A percentile compares a stretch with the other conserved stretches of the same genome.
phyloP scores from a whole-genome alignment of 2,113 vertebrate species.

The Polyodon spathula region DNA sequence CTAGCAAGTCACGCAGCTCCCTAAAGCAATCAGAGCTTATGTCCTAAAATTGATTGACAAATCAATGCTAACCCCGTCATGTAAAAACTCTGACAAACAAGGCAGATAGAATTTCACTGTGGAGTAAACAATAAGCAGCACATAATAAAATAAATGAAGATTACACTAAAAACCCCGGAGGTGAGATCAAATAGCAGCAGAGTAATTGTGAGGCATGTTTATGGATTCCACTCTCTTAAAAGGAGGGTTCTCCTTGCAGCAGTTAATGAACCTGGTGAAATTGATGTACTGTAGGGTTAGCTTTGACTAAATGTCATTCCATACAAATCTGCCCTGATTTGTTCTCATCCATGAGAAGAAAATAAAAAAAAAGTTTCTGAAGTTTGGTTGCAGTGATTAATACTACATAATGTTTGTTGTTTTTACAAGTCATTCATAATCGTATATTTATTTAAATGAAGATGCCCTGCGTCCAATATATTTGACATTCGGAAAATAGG shows the following conservation, averaged over 20 bases:
- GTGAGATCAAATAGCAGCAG: slow-evolving; percentile 46
- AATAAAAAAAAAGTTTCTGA: slow-evolving; percentile 5
- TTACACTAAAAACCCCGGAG: slow-evolving; percentile 36
- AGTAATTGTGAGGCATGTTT: slow-evolving; percentile 53
- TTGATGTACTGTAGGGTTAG: slow-evolving; percentile 30
- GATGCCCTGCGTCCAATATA: slow-evolving; percentile 23
- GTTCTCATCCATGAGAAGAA: slow-evolving; percentile 28
- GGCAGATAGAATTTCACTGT: neutral
- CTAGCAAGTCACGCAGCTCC: neutral
- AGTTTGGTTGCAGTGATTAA: slow-evolving; percentile 40
- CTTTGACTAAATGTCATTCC: slow-evolving; percentile 44
- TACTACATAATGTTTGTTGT: neutral
- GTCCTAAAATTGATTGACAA: neutral
- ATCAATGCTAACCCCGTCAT: neutral
- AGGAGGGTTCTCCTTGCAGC: slow-evolving; percentile 41
- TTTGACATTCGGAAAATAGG: too few relatives aligned
- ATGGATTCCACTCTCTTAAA: slow-evolving; percentile 47
- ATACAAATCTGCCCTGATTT: slow-evolving; percentile 41
- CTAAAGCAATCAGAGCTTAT: neutral
- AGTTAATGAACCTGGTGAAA: slow-evolving; percentile 49
- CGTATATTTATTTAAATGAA: slow-evolving; percentile 20
- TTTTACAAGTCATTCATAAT: neutral
- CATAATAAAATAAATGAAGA: slow-evolving; percentile 33
- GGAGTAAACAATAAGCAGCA: slow-evolving; percentile 43
- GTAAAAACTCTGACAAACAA: neutral